Conservation (phyloP, 2,113 vertebrate genomes). For the Taurulus bubalis region DNA sequence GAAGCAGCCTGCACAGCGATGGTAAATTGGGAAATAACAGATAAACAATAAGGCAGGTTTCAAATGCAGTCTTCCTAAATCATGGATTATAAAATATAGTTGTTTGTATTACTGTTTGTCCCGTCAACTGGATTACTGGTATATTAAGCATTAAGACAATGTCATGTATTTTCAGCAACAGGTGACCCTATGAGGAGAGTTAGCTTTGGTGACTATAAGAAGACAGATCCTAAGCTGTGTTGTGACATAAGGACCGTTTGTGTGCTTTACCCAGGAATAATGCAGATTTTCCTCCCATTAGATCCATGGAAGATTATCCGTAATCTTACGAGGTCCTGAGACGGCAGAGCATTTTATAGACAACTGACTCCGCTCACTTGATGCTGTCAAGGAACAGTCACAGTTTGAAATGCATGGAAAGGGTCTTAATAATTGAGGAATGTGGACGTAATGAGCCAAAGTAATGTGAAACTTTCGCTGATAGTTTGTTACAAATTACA, state of each 20-base stretch:
- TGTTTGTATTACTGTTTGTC: slow-evolving; percentile 10
- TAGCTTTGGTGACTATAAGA: background rate
- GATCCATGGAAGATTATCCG: slow-evolving; percentile 3
- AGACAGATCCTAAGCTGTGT: background rate
- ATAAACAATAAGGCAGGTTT: too few relatives aligned
- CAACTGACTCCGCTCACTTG: slow-evolving; percentile 14
- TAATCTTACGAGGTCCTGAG: slow-evolving; percentile 31
- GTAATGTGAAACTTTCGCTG: background rate
- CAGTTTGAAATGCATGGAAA: background rate
- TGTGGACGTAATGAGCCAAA: background rate
- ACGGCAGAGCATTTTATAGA: slow-evolving; percentile 12
- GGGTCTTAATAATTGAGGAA: background rate
- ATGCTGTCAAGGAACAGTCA: background rate
- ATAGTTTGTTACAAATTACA: slow-evolving; percentile 11
- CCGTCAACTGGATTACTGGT: slow-evolving; percentile 18
- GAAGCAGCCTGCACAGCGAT: background rate
- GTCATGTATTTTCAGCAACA: slow-evolving; percentile 23
- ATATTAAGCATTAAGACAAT: background rate
- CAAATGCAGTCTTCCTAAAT: background rate
- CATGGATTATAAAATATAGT: slow-evolving; percentile 6
- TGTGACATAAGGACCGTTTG: slow-evolving; percentile 10
- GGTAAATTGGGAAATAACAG: background rate
- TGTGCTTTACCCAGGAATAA: background rate
- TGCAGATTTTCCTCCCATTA: slow-evolving; percentile 8
- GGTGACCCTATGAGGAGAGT: background rate